Evolutionary conservation across 1,140 invertebrate genomes (phyloP).

Genomic region (Drosophila ironensis): DNA sequence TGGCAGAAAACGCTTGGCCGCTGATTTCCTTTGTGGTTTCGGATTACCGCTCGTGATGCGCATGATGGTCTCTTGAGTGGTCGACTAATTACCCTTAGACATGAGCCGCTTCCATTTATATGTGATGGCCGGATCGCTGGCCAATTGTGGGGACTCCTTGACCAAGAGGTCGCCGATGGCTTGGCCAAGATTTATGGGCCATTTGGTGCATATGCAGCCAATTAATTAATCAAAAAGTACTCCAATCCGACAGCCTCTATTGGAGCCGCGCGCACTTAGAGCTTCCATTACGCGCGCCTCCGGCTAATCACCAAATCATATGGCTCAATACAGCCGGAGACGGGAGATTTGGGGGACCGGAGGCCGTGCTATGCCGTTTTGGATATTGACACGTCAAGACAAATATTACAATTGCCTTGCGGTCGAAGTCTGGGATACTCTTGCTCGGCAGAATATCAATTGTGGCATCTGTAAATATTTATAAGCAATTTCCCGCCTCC

Average conservation of each 20-base stretch:
- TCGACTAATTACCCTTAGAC: slow-evolving; percentile 47
- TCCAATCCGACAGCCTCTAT: slow-evolving; percentile 43
- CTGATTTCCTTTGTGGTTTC: not conserved
- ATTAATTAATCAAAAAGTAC: slow-evolving; percentile 70
- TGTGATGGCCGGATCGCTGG: not conserved
- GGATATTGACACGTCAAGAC: slow-evolving; percentile 14
- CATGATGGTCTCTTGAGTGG: slow-evolving; percentile 44
- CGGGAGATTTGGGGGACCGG: not conserved
- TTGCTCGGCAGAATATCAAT: not conserved
- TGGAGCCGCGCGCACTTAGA: slow-evolving; percentile 47
- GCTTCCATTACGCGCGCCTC: slow-evolving; percentile 66
- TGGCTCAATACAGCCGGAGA: slow-evolving; percentile 8
- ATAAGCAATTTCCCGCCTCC: not conserved
- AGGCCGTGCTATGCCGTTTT: slow-evolving; percentile 22
- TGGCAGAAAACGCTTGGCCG: not conserved
- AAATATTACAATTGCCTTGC: not conserved
- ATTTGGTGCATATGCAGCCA: slow-evolving; percentile 22
- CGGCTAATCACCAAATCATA: slow-evolving; percentile 47
- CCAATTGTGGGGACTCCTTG: slow-evolving; percentile 37
- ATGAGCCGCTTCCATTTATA: slow-evolving; percentile 38
- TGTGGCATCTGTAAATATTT: not conserved
- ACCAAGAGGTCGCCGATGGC: slow-evolving; percentile 28
- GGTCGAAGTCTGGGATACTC: not conserved
- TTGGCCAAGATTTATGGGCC: slow-evolving; percentile 31
- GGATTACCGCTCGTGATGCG: slow-evolving; percentile 30